Percentiles rank a stretch among this genome's conserved stretches.
Conservation (phyloP, 2,113 vertebrate genomes). For the Corythoichthys haematopterus region DNA sequence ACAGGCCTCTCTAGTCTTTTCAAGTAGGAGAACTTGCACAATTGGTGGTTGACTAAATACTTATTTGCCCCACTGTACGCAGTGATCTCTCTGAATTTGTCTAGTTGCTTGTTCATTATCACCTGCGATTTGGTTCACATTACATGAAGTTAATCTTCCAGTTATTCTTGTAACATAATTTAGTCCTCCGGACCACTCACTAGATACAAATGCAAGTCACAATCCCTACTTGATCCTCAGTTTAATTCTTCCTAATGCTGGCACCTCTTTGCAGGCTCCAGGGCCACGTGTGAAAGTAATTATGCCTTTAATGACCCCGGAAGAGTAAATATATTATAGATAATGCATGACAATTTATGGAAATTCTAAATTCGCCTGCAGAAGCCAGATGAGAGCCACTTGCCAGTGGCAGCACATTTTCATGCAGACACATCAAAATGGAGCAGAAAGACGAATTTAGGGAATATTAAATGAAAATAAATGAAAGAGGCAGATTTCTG, state of each 20-base stretch:
- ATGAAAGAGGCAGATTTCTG: not conserved
- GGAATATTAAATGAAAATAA: conserved; percentile 5
- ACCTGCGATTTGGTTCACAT: not conserved
- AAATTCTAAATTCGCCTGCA: conserved; percentile 69
- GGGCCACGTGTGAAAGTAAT: conserved; percentile 57
- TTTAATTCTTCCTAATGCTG: conserved; percentile 15
- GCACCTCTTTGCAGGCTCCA: conserved; percentile 22
- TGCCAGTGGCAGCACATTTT: conserved; percentile 59
- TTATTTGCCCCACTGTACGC: too few species aligned
- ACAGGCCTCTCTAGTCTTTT: too few species aligned
- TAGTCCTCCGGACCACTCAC: not conserved
- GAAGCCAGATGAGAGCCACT: conserved; percentile 45
- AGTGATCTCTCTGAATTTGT: not conserved
- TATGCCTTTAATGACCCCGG: conserved; percentile 67
- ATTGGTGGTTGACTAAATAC: too few species aligned
- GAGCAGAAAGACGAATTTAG: conserved; percentile 7
- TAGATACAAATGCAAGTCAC: not conserved
- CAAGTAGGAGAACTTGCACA: too few species aligned
- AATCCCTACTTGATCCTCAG: not conserved
- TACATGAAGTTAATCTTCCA: not conserved
- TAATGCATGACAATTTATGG: conserved; percentile 72
- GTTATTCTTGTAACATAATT: not conserved
- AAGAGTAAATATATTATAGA: conserved; percentile 69
- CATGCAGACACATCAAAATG: conserved; percentile 14
- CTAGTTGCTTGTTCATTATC: not conserved